A percentile compares a stretch with the other conserved stretches of the same genome.
Evolutionary conservation across 2,888 invertebrate species (phyloP).

Genomic region (Microctonus aethiopoides): DNA sequence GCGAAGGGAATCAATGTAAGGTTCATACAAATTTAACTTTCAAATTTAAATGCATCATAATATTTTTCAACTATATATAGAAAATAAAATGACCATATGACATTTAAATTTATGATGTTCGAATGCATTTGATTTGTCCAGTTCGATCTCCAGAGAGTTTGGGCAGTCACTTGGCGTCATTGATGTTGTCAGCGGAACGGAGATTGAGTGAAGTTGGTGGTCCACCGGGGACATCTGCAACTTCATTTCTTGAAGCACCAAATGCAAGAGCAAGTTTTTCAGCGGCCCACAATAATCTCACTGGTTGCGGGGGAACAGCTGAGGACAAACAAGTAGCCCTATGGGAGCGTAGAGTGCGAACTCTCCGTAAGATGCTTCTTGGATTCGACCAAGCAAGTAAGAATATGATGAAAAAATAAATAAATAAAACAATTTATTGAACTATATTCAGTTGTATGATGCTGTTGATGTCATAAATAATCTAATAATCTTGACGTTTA

Average conservation of each 20-base stretch:
- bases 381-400: constrained; percentile 88
- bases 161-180: constrained; percentile 79
- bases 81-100: not conserved
- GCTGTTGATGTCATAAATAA: not conserved
- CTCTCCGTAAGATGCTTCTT: constrained; percentile 82
- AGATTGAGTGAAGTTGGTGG: constrained; percentile 81
- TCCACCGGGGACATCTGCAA: constrained; percentile 51
- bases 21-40: constrained; percentile 43
- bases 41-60: not conserved
- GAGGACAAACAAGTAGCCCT: constrained; percentile 86
- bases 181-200: constrained; percentile 85
- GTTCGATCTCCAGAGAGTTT: constrained; percentile 80
- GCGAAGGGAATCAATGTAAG: constrained; percentile 87
- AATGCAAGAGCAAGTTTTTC: constrained; percentile 59
- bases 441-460: not conserved
- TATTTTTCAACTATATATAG: not conserved
- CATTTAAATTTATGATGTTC: not conserved
- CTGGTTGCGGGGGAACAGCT: constrained; percentile 77
- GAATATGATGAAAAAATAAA: constrained; percentile 45
- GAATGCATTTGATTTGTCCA: constrained; percentile 61
- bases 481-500: not conserved
- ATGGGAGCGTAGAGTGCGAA: constrained; percentile 87
- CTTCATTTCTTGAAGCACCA: constrained; percentile 56
- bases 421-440: not conserved
- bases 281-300: constrained; percentile 67